Conservation (phyloP, 1,140 invertebrate genomes). For the Helicoverpa armigera region DNA sequence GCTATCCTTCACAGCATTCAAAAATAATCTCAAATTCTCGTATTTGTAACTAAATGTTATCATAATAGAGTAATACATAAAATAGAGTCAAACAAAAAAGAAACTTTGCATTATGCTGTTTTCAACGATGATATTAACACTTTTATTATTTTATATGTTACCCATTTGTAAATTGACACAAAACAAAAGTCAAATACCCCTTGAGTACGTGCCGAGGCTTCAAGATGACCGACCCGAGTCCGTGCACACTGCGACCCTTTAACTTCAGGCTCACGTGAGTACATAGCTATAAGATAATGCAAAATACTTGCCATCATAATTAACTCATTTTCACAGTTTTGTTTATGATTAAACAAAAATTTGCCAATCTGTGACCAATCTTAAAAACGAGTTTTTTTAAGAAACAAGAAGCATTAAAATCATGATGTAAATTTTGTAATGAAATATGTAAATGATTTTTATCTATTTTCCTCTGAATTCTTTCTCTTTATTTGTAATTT, state of each 20-base stretch:
- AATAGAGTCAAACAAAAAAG: conserved; percentile 47
- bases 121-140: conserved; percentile 86
- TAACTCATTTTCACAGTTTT: conserved; percentile 4
- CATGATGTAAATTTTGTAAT: no score
- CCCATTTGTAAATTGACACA: conserved; percentile 86
- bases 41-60: conserved; percentile 26
- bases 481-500: no score
- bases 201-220: conserved; percentile 61
- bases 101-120: conserved; percentile 61
- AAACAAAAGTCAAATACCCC: conserved; percentile 84
- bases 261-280: conserved; percentile 72
- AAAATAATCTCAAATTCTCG: conserved; percentile 18
- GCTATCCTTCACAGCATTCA: conserved; percentile 28
- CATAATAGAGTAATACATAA: conserved; percentile 29
- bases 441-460: no score
- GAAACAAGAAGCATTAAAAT: no score
- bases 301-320: conserved; percentile 30
- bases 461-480: no score
- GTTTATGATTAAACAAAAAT: neutral
- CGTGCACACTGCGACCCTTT: conserved; percentile 47
- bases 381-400: no score
- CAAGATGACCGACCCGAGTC: conserved; percentile 62
- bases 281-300: conserved; percentile 71
- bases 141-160: conserved; percentile 87
- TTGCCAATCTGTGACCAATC: no score